Evolutionary conservation across 1,140 invertebrate genomes (phyloP), one percentile per base, ranked within the genome.

Genomic region (Sarcophaga bullata): DNA sequence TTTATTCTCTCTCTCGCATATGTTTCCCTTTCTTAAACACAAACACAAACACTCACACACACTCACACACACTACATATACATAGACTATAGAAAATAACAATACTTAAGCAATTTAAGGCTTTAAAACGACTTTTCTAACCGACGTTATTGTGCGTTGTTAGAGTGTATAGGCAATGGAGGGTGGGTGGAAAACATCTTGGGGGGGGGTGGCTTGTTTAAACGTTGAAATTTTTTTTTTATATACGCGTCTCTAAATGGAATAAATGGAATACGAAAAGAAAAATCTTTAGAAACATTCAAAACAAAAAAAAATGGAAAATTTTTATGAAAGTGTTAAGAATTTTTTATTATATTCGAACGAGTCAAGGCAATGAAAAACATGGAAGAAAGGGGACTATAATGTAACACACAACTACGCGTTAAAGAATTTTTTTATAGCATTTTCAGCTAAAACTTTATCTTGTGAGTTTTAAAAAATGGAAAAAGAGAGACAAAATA

Each of bases 261-360:
- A 58, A 58, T 6, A 58, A 58, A 58, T 1, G 4, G 8, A 13
- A 54, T 54, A 10, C 15, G 0, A 13, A 54, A 13, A 8, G 15
- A 58, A n/a, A 58, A 13, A n/a, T 58, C 15, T 6, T n/a, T 15
- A 58, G 5, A 58, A n/a, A 58, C 7, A 58, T n/a, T n/a, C n/a
- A n/a, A 2, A 13, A 13, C n/a, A 13, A 58, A 58, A 58, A 15
- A 58, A 52, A 52, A 52, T 0, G 10, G 13, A 15, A 3, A 58
- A 58, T n/a, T 58, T 58, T 58, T 58, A 58, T 58, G n/a, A 58
- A 58, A 58, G 54, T 58, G 54, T 58, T 58, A 58, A 58, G 54
- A n/a, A 37, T 58, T 58, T 13, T 58, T 58, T 58, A 58, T 58
- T 58, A 8, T 58, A n/a, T 58, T 58, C n/a, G 54, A 58, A n/a